Evolutionary conservation across 1,140 invertebrate species (phyloP).

Genomic region (Bombus polaris): DNA sequence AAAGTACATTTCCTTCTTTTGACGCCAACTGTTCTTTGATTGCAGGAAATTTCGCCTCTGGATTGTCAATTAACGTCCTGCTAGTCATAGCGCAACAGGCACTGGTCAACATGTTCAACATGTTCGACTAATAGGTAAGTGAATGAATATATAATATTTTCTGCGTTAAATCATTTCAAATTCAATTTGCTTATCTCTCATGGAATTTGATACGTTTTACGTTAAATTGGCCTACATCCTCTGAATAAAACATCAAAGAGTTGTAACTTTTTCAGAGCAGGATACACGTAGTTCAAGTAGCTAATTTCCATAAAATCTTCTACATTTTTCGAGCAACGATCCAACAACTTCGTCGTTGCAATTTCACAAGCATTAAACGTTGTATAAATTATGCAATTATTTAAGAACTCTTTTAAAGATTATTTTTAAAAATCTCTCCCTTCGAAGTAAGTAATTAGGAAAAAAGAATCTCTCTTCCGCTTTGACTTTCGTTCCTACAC

Average conservation of each 20-base stretch:
- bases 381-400: not conserved
- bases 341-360: not conserved
- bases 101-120: constrained; percentile 25
- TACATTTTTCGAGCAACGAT: not conserved
- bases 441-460: not conserved
- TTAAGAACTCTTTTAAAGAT: not conserved
- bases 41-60: constrained; percentile 37
- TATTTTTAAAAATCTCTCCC: not conserved
- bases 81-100: constrained; percentile 17
- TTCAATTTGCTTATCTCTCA: not conserved
- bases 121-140: constrained; percentile 28
- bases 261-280: not conserved
- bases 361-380: not conserved
- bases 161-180: not conserved
- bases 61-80: constrained; percentile 30
- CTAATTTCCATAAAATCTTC: not conserved
- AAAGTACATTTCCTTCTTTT: not conserved
- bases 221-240: not conserved
- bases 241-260: not conserved
- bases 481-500: not conserved
- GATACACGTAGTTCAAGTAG: not conserved
- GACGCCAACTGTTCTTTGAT: not conserved
- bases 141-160: not conserved
- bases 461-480: not conserved
- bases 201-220: not conserved